Base-by-base conservation (phyloP, 2,888 invertebrate species). In the Thumatha senex region DNA sequence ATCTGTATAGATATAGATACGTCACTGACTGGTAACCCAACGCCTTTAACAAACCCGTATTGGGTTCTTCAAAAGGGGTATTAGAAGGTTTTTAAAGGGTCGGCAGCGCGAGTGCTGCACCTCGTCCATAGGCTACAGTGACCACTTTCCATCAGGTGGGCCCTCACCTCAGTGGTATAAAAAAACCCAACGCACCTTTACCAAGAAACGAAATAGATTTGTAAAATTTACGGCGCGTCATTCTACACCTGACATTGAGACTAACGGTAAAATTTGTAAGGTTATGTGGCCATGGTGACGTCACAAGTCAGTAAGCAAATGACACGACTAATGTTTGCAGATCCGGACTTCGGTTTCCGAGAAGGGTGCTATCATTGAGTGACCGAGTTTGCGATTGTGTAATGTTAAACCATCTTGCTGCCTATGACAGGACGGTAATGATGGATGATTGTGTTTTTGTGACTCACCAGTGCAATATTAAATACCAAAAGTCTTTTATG, bases 301-400 rank as follows among this genome's bases (percentile, higher is more conserved):
- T 69, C 69, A 72, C 24, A 33, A 55, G 48, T 58, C 60, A 55
- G 58, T 58, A 59, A 61, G 57, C 56, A 54, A 58, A 54, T 66
- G 63, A 72, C 65, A 70, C 66, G 68, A 64, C 73, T 68, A 60
- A 48, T 59, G 50, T 74, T 67, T 70, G 51, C 57, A 58, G 70
- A 72, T 64, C 61, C 58, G 64, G 61, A 51, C 55, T 46, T 54
- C 41, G 44, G 54, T 54, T 74, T 73, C 76, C 57, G 53, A 66
- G 68, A 66, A 67, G 38, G 31, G 48, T 52, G 48, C 54, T 48
- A 42, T 24, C 18, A 24, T 7, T 43, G 48, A 53, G 40, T 56
- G 64, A 46, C 45, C 36, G 43, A 43, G 52, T 67, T 51, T 51
- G 40, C 15, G 51, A 24, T 56, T 55, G 30, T 50, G 53, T 48